Percentiles rank a stretch among this genome's conserved stretches.
Evolutionary conservation across 2,888 invertebrate genomes (phyloP).

Genomic region (Macaria notata): DNA sequence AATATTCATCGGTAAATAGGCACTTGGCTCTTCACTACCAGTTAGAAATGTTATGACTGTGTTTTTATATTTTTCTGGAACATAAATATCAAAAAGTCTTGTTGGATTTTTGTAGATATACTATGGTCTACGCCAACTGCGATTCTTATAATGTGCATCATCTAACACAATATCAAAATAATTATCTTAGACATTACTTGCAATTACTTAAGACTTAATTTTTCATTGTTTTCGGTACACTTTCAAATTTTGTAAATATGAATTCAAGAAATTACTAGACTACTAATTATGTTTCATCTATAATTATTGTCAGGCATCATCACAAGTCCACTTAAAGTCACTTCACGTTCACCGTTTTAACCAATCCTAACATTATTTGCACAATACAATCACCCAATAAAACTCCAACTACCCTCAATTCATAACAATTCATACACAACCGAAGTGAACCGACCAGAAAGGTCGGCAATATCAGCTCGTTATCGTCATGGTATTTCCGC

Average conservation of each 20-base stretch:
- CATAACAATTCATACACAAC: conserved; percentile 26
- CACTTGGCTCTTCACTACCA: not conserved
- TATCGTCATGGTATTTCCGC: conserved; percentile 76
- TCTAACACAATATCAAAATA: too few relatives aligned
- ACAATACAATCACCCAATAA: not conserved
- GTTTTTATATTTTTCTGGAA: too few relatives aligned
- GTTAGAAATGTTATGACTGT: not conserved
- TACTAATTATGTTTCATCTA: not conserved
- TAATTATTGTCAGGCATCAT: not conserved
- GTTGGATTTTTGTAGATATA: too few relatives aligned
- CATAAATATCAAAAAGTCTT: too few relatives aligned
- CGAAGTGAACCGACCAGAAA: conserved; percentile 47
- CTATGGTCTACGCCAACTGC: too few relatives aligned
- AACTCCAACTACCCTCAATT: conserved; percentile 5
- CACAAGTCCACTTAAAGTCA: not conserved
- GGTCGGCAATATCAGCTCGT: conserved; percentile 69
- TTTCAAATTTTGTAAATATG: too few relatives aligned
- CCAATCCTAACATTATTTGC: too few relatives aligned
- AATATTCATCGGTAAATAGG: conserved; percentile 4
- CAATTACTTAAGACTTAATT: too few relatives aligned
- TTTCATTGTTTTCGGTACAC: too few relatives aligned
- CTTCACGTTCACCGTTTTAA: too few relatives aligned
- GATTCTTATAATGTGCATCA: too few relatives aligned
- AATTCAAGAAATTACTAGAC: not conserved
- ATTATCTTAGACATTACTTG: too few relatives aligned